Conservation (phyloP, 2,888 invertebrate genomes). For the Anarsia innoxiella region DNA sequence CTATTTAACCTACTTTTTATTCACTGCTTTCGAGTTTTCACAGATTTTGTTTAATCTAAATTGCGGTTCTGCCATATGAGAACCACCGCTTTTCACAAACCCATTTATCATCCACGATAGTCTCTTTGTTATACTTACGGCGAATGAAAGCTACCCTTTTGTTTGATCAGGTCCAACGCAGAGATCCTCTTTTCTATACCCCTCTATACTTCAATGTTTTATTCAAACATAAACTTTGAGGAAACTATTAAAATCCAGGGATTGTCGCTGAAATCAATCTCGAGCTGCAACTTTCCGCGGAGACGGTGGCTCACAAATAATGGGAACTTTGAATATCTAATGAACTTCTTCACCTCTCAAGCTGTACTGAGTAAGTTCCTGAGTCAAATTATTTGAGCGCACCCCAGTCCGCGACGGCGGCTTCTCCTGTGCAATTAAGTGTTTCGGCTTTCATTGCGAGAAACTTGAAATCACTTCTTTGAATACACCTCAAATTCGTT, state of each 20-base stretch:
- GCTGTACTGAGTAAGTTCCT: conserved; percentile 28
- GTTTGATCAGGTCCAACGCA: conserved; percentile 1
- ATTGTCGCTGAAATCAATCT: conserved; percentile 42
- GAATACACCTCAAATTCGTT: conserved; percentile 32
- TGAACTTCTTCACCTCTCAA: conserved; percentile 44
- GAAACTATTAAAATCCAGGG: conserved; percentile 31
- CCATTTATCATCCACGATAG: conserved; percentile 10
- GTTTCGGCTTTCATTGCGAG: conserved; percentile 49
- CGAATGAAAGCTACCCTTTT: neutral
- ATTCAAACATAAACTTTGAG: conserved; percentile 28
- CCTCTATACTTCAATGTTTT: conserved; percentile 25
- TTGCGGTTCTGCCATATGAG: too few relatives aligned
- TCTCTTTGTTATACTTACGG: neutral
- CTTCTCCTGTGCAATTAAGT: conserved; percentile 48
- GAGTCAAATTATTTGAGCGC: conserved; percentile 43
- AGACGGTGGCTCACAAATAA: conserved; percentile 38
- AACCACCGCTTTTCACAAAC: conserved; percentile 11
- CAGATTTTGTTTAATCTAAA: too few relatives aligned
- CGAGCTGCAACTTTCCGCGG: conserved; percentile 30
- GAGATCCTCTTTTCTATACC: conserved; percentile 12
- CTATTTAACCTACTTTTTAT: too few relatives aligned
- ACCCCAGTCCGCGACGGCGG: conserved; percentile 29
- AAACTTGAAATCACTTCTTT: conserved; percentile 45
- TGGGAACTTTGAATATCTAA: conserved; percentile 44
- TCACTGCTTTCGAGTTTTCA: too few relatives aligned